A percentile compares a stretch with the other conserved stretches of the same genome.
These are phyloP conservation scores for Pollachius pollachius DNA, from an alignment of 2,113 vertebrate species.

Conservation along the genomic window DNA sequence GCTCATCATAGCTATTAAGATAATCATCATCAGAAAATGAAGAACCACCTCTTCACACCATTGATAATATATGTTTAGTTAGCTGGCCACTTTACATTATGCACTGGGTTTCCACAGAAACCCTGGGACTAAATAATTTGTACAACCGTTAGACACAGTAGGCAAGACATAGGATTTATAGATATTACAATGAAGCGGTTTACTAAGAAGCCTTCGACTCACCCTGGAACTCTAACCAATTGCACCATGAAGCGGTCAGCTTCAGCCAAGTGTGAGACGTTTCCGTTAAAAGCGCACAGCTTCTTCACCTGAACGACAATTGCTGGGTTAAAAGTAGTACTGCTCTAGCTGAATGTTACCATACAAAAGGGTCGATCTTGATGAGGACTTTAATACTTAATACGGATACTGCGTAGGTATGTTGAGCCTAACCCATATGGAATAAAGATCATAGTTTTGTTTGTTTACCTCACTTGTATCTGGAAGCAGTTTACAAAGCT, in stretches of 20 bases:
- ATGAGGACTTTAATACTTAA: background rate
- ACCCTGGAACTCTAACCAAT: constrained; percentile 75
- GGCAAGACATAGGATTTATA: no score
- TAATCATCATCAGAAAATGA: background rate
- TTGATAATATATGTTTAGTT: background rate
- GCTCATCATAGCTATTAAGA: constrained; percentile 67
- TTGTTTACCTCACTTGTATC: constrained; percentile 73
- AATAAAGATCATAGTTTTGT: no score
- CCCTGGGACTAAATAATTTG: no score
- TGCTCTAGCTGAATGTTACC: no score
- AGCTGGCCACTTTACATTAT: background rate
- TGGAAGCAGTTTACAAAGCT: constrained; percentile 77
- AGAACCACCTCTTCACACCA: background rate
- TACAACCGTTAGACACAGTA: no score
- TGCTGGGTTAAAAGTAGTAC: background rate
- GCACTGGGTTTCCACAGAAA: background rate
- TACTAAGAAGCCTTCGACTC: constrained; percentile 17
- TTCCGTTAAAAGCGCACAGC: constrained; percentile 68
- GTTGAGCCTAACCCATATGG: no score
- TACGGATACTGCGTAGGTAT: no score
- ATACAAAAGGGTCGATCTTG: background rate
- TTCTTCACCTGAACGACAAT: constrained; percentile 65
- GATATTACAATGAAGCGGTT: no score
- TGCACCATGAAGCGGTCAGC: constrained; percentile 77
- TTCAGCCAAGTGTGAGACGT: constrained; percentile 62